These are phyloP conservation scores for Panzeria rudis DNA, from an alignment of 2,888 invertebrate species.

Conservation along the genomic window DNA sequence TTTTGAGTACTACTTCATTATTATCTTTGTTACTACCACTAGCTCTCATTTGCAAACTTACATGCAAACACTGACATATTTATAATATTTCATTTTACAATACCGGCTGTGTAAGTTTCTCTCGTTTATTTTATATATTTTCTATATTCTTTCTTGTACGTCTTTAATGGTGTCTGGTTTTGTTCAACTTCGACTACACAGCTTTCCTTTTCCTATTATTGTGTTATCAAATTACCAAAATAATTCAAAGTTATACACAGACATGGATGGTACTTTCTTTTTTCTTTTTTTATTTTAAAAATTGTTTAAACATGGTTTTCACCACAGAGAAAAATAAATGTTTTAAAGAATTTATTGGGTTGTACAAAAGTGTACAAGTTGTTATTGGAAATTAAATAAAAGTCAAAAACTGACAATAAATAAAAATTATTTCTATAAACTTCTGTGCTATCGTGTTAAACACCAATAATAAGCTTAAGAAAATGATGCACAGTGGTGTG, in stretches of 20 bases:
- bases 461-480: neutral
- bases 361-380: neutral
- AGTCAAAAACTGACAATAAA: constrained; percentile 4
- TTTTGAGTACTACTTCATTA: neutral
- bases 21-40: neutral
- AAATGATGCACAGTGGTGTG: neutral
- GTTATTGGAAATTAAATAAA: constrained; percentile 16
- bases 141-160: neutral
- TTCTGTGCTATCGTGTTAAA: neutral
- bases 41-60: neutral
- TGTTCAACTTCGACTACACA: neutral
- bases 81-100: neutral
- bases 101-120: neutral
- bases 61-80: neutral
- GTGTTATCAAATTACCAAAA: constrained; percentile 49
- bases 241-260: constrained; percentile 47
- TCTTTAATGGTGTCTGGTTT: neutral
- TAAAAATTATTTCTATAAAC: neutral
- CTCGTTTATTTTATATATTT: neutral
- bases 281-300: neutral
- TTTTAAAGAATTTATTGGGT: neutral
- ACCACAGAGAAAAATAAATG: neutral
- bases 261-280: neutral
- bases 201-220: constrained; percentile 30
- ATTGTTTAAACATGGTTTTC: neutral